Evolutionary conservation across 2,888 invertebrate species (phyloP), one percentile per base, ranked within the genome.

Genomic region (Nomada goodeniana): DNA sequence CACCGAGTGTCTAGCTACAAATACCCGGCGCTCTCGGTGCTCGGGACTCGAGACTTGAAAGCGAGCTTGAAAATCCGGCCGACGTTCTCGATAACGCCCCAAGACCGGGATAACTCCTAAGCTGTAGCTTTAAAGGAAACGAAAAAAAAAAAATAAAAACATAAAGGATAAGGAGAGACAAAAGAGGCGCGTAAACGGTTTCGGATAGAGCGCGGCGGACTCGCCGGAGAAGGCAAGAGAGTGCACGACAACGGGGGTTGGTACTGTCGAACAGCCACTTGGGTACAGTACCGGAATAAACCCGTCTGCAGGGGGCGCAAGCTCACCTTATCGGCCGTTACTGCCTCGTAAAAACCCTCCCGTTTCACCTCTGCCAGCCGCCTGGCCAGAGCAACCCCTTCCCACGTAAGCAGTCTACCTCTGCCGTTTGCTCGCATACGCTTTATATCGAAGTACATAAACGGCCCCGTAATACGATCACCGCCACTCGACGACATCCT

Each of bases 281-380:
- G 93, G 93, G 93, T 92, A 91, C 92, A 91, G 92, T 93, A 93
- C 92, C 89, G 87, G 90, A 92, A 91, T 93, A 92, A 93, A 92
- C 92, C 90, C 92, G 90, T 86, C 90, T 90, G 80, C 77, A 36
- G 83, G 91, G 88, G 89, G 91, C 90, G 89, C 90, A 89, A 92
- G 93, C 93, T 93, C 93, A 92, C 93, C 93, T 93, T 93, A 93
- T 93, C 93, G 93, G 93, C 92, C 93, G 93, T 93, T 93, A 93
- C 93, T 93, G 93, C 93, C 93, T 93, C 93, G 93, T 93, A 93
- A 93, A 93, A 91, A 86, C 88, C 83, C 90, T 90, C 90, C 88
- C 89, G 91, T 91, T 92, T 91, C 91, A 89, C 91, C 89, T 91
- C 90, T 86, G 82, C 90, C 86, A 83, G 86, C 84, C 73, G 84